Base-by-base conservation (phyloP, 2,113 vertebrate genomes). In the Lontra canadensis region DNA sequence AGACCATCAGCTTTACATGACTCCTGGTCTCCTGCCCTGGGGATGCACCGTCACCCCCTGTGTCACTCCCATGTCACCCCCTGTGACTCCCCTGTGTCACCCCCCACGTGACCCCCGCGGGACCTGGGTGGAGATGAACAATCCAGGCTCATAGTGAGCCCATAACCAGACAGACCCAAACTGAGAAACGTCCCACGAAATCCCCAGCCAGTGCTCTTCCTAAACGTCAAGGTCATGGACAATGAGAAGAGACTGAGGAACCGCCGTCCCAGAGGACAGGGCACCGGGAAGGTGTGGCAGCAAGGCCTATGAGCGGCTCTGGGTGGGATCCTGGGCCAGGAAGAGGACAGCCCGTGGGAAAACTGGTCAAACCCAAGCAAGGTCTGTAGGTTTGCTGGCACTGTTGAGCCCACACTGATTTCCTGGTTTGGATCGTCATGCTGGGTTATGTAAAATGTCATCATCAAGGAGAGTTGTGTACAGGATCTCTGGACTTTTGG, bases 1-100 rank as follows among this genome's bases (percentile, higher is more conserved):
- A 44, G 29, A 55, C 1, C 0, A 20, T 17, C 10, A 0, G 25
- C 36, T n/a, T 39, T 29, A 0, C 1, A 29, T 7, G 1, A 10
- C 59, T 78, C 57, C 39, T 15, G 25, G 36, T 6, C 59, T 36
- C 67, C 52, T 7, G 34, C 31, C 7, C 11, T 12, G 18, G 21
- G 25, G 55, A 76, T 7, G 5, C 4, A 8, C 20, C 15, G 6
- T 73, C 9, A 31, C 2, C 23, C 17, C 34, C 67, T 4, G 8
- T 3, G 31, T 34, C 63, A 67, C 13, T 13, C 11, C 14, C 49
- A 52, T 15, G 17, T 63, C 61, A 63, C 63, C 14, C 63, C 29
- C 14, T 21, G 20, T 23, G 57, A 8, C 57, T 23, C 57, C 57
- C 59, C 6, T 7, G 29, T 11, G 59, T 61, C 63, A 1, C 63